phyloP scores from a whole-genome alignment of 1,140 invertebrate species.

The Chironomus tepperi region DNA sequence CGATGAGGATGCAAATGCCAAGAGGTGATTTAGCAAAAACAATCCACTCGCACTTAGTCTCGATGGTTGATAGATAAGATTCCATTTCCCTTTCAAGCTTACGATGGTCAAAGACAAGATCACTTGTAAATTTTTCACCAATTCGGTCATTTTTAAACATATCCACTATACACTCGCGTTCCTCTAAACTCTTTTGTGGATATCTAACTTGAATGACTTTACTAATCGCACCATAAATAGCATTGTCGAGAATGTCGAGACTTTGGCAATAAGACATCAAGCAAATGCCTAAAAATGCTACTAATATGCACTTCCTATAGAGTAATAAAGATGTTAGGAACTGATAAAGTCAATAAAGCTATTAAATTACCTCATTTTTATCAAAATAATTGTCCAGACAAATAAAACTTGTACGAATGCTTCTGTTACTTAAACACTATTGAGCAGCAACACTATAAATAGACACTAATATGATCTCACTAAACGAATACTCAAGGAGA shows the following conservation, averaged over 20 bases:
- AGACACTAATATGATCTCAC: too few species aligned
- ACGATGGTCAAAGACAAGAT: background rate
- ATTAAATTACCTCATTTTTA: conserved; percentile 2
- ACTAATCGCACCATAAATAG: background rate
- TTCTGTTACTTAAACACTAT: background rate
- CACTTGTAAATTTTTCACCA: background rate
- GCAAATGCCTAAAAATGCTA: background rate
- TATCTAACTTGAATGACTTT: background rate
- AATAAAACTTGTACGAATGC: background rate
- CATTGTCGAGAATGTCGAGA: background rate
- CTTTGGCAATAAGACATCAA: background rate
- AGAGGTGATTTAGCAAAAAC: background rate
- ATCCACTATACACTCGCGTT: background rate
- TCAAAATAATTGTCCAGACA: background rate
- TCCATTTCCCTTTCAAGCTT: background rate
- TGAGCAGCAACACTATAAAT: too few species aligned
- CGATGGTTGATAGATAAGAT: background rate
- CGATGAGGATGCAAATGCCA: background rate
- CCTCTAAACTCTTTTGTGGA: background rate
- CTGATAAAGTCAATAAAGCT: background rate
- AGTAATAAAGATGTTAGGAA: background rate
- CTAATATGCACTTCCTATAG: background rate
- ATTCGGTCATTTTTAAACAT: background rate
- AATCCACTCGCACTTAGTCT: background rate
- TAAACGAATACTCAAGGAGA: too few species aligned